A percentile compares a stretch with the other conserved stretches of the same genome.
phyloP scores from a whole-genome alignment of 92 coral and sea anemone genomes.

The Meandrina meandrites region DNA sequence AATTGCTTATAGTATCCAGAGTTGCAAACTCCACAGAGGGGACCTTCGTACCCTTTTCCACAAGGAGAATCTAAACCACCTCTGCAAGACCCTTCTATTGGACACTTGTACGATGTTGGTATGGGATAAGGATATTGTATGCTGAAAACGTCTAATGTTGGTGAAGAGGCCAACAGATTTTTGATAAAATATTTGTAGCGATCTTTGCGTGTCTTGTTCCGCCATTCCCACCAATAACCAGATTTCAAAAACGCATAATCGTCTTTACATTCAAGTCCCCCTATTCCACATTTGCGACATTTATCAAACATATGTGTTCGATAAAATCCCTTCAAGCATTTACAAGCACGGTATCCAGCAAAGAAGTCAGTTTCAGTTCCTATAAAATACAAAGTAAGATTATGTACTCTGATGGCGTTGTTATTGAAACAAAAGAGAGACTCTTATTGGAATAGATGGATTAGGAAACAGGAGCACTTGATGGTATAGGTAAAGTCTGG shows the following conservation, averaged over 20 bases:
- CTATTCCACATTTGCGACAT: neutral
- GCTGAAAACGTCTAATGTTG: neutral
- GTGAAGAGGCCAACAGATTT: neutral
- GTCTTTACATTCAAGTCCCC: slow-evolving; percentile 15
- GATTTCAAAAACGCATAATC: neutral
- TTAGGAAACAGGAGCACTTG: no score
- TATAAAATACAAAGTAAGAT: neutral
- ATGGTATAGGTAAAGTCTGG: no score
- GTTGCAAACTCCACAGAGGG: slow-evolving; percentile 36
- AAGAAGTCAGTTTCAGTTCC: slow-evolving; percentile 30
- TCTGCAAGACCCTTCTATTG: slow-evolving; percentile 32
- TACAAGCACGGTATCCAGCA: slow-evolving; percentile 44
- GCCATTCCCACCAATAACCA: slow-evolving; percentile 39
- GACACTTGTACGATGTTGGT: slow-evolving; percentile 11
- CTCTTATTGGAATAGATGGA: no score
- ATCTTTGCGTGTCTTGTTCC: neutral
- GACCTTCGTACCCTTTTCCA: slow-evolving; percentile 32
- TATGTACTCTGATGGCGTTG: no score
- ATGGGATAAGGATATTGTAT: neutral
- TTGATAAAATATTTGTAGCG: slow-evolving; percentile 5
- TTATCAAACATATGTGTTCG: slow-evolving; percentile 24
- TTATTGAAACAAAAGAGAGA: no score
- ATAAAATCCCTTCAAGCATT: slow-evolving; percentile 25
- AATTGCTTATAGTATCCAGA: slow-evolving; percentile 28
- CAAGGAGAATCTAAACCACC: slow-evolving; percentile 39